Evolutionary conservation across 1,140 invertebrate genomes (phyloP).

Genomic region (Drosophila willistoni): DNA sequence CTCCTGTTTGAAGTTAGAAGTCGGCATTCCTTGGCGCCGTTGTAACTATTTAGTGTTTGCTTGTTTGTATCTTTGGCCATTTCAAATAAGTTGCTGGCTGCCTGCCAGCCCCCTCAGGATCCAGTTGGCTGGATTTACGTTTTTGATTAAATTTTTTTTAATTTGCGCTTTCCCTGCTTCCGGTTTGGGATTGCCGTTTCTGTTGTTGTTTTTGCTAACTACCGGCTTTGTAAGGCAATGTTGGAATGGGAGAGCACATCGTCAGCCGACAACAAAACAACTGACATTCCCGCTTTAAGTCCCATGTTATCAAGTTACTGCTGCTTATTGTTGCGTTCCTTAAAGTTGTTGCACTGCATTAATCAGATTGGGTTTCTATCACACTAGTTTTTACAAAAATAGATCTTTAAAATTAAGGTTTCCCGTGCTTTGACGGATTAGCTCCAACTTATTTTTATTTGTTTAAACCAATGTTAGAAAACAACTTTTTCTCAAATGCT

Average conservation of each 20-base stretch:
- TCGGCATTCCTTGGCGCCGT: constrained; percentile 59
- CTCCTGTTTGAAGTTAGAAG: constrained; percentile 24
- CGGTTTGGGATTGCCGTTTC: constrained; percentile 39
- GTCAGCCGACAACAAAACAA: constrained; percentile 46
- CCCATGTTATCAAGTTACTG: neutral
- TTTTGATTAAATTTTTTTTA: constrained; percentile 79
- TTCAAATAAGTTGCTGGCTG: constrained; percentile 27
- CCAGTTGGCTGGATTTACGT: constrained; percentile 75
- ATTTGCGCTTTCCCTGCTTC: constrained; percentile 64
- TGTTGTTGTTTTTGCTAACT: constrained; percentile 55
- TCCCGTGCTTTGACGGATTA: no score
- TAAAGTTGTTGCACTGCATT: constrained; percentile 56
- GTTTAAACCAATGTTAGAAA: no score
- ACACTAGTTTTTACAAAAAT: no score
- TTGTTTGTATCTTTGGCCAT: constrained; percentile 56
- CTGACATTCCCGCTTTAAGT: neutral
- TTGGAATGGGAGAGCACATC: constrained; percentile 61
- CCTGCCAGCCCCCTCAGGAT: constrained; percentile 34
- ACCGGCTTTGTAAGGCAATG: constrained; percentile 40
- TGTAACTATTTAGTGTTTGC: constrained; percentile 23
- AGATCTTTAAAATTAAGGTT: neutral
- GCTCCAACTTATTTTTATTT: no score
- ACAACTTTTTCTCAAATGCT: no score
- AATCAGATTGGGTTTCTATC: constrained; percentile 17
- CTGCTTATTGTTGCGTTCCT: constrained; percentile 34